Percentiles rank a stretch among this genome's conserved stretches.
phyloP scores from a whole-genome alignment of 2,888 invertebrate species.

The Ryuthela nishihirai region DNA sequence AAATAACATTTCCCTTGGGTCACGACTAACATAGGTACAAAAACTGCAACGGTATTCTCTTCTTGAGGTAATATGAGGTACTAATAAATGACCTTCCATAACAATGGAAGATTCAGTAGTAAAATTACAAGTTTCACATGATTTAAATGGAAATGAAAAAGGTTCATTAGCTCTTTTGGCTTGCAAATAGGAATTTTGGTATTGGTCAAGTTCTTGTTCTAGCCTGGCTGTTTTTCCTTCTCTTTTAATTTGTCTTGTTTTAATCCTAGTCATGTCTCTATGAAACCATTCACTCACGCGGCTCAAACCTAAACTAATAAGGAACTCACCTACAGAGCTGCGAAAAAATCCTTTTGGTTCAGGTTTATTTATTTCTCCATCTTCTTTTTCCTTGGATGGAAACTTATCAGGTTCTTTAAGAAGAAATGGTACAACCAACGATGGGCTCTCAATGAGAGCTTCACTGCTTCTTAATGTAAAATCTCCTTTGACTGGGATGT shows the following conservation, averaged over 20 bases:
- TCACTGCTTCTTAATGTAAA: slow-evolving; percentile 30
- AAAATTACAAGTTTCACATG: slow-evolving; percentile 84
- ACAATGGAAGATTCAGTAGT: slow-evolving; percentile 79
- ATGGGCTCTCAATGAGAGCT: slow-evolving; percentile 41
- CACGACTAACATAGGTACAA: slow-evolving; percentile 73
- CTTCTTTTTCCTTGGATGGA: slow-evolving; percentile 23
- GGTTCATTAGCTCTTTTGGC: slow-evolving; percentile 81
- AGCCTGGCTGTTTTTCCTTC: slow-evolving; percentile 60
- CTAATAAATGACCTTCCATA: slow-evolving; percentile 82
- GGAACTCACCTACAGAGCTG: slow-evolving; percentile 80
- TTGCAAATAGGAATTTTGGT: slow-evolving; percentile 63
- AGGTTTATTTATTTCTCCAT: slow-evolving; percentile 3
- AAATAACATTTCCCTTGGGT: slow-evolving; percentile 73
- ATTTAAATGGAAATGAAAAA: slow-evolving; percentile 66
- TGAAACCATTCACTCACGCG: slow-evolving; percentile 91
- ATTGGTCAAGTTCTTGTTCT: slow-evolving; percentile 76
- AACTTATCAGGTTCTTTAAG: slow-evolving; percentile 42
- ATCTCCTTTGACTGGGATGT: slow-evolving; percentile 31
- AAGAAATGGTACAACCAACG: slow-evolving; percentile 41
- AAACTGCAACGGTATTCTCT: slow-evolving; percentile 64
- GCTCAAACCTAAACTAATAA: slow-evolving; percentile 84
- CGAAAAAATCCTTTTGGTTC: slow-evolving; percentile 65
- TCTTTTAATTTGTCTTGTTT: slow-evolving; percentile 72
- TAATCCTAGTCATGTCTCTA: slow-evolving; percentile 78
- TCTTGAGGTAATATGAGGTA: slow-evolving; percentile 73